A percentile compares a stretch with the other conserved stretches of the same genome.
These are phyloP conservation scores for Poeciliopsis turrubarensis DNA, from an alignment of 2,113 vertebrate genomes.

Conservation along the genomic window DNA sequence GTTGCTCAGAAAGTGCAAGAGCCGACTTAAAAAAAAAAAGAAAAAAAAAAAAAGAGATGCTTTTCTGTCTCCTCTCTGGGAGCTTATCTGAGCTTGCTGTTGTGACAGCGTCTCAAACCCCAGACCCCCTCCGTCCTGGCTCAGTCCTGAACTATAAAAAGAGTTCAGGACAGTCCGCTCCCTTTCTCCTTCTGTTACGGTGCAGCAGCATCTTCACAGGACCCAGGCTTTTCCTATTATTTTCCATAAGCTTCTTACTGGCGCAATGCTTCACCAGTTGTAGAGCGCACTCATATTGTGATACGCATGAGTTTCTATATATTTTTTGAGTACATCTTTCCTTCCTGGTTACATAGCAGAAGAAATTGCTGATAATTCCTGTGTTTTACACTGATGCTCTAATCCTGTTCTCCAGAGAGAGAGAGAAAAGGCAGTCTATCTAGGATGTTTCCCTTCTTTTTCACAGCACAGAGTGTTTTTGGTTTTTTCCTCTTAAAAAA, in stretches of 20 bases:
- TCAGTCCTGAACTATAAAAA: constrained; percentile 38
- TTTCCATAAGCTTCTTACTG: constrained; percentile 66
- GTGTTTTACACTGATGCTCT: background rate
- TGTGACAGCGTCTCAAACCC: constrained; percentile 26
- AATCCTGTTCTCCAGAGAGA: background rate
- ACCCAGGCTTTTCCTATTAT: constrained; percentile 55
- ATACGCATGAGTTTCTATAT: constrained; percentile 25
- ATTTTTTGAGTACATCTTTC: constrained; percentile 20
- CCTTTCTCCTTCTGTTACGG: constrained; percentile 39
- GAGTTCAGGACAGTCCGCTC: constrained; percentile 13
- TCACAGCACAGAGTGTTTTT: too few species aligned
- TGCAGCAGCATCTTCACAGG: constrained; percentile 44
- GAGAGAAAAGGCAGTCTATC: too few species aligned
- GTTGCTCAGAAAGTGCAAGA: constrained; percentile 7
- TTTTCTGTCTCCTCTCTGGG: constrained; percentile 43
- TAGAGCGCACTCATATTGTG: constrained; percentile 25
- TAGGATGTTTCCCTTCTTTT: too few species aligned
- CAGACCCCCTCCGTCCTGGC: constrained; percentile 12
- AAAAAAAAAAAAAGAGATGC: constrained; percentile 29
- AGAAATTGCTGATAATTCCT: constrained; percentile 6
- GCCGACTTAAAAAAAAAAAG: constrained; percentile 13
- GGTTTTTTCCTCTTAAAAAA: too few species aligned
- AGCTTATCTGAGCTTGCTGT: constrained; percentile 42
- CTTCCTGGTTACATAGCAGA: constrained; percentile 10
- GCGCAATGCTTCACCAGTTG: constrained; percentile 38